phyloP scores from a whole-genome alignment of 2,888 invertebrate genomes.

The Phaonia tiefii region DNA sequence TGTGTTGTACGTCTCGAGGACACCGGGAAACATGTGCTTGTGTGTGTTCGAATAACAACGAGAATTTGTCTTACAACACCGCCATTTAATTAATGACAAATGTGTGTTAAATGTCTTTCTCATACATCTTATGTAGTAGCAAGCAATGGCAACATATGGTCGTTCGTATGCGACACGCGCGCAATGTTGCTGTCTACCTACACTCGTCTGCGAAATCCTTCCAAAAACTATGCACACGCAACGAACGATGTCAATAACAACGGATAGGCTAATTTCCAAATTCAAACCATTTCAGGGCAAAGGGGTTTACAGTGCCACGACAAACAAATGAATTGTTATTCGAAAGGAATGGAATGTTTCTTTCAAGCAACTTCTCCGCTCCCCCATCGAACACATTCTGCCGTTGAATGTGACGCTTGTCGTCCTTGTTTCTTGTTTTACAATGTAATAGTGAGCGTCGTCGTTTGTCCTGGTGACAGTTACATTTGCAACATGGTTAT shows the following conservation, averaged over 20 bases:
- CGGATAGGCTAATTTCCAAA: conserved; percentile 15
- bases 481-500: conserved; percentile 69
- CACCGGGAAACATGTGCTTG: conserved; percentile 26
- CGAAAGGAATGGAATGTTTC: conserved; percentile 40
- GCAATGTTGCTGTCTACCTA: neutral
- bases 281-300: neutral
- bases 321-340: conserved; percentile 64
- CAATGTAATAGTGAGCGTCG: conserved; percentile 17
- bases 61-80: conserved; percentile 68
- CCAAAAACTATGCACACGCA: neutral
- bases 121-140: neutral
- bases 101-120: conserved; percentile 63
- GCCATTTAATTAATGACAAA: conserved; percentile 70
- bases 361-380: conserved; percentile 20
- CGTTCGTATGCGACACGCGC: conserved; percentile 20
- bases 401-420: neutral
- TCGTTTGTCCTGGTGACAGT: conserved; percentile 68
- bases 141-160: conserved; percentile 58
- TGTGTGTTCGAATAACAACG: conserved; percentile 61
- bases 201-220: conserved; percentile 1
- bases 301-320: conserved; percentile 1
- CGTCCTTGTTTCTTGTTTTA: conserved; percentile 10
- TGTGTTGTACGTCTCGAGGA: neutral
- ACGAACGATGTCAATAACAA: conserved; percentile 7
- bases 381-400: conserved; percentile 17